Base-by-base conservation (phyloP, 1,140 invertebrate genomes). In the Holotrichia oblita region DNA sequence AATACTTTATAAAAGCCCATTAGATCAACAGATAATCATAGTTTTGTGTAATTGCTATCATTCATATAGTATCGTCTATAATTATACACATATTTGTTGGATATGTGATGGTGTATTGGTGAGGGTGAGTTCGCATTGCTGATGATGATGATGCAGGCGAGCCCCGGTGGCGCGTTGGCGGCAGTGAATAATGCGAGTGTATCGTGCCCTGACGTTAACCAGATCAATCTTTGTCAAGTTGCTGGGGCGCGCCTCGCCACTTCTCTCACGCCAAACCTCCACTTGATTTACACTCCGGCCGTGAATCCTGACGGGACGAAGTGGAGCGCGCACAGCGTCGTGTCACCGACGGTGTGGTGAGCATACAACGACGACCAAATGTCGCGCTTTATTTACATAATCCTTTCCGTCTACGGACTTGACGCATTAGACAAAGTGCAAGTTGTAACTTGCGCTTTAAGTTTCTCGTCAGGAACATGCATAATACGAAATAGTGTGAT, bases 191-290 rank as follows among this genome's bases (percentile, higher is more conserved):
- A 84, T 84, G 83, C 77, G 83, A 79, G 79, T 81, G 81, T 84
- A 81, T 81, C 83, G 83, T 84, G 83, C 80, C 80, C 78, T 78
- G 82, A 78, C 81, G 80, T 80, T 81, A 79, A 79, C 80, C 78
- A 83, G 81, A 84, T 84, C 82, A 84, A 84, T 84, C 82, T 83
- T 82, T 81, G 81, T 83, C 83, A 77, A 82, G 82, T 81, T 83
- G 82, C 81, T 81, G 81, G 83, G 48, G 79, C 78, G 83, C 83
- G 79, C 82, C 83, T 83, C 81, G 79, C 82, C 82, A 83, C 82
- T 17, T 55, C 48, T 55, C 48, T 55, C 48, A 84, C 83, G 83
- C 83, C 83, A 84, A 83, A 83, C 48, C 82, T 82, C 79, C 79
- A 81, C 82, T 83, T 83, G 83, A 84, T 84, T 84, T 83, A 83